Evolutionary conservation across 2,113 vertebrate genomes (phyloP).

Genomic region (Chloropsis hardwickii): DNA sequence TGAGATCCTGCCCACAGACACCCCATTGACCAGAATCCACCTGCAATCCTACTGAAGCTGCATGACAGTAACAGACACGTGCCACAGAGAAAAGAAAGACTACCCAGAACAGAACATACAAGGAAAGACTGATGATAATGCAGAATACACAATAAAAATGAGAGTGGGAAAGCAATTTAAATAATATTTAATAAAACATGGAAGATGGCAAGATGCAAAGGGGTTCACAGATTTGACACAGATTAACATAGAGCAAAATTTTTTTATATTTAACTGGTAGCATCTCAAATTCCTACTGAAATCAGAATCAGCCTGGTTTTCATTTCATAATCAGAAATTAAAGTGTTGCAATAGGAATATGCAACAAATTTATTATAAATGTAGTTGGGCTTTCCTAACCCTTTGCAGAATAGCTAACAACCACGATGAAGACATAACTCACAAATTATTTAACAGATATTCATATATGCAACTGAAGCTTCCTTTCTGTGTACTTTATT

Average conservation of each 20-base stretch:
- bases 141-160: neutral
- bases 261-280: neutral
- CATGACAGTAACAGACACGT: fast-evolving
- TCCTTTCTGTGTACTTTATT: neutral
- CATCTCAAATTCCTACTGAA: neutral
- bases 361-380: neutral
- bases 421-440: neutral
- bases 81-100: neutral
- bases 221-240: neutral
- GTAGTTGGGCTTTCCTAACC: neutral
- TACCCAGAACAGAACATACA: neutral
- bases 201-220: neutral
- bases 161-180: neutral
- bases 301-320: neutral
- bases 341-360: neutral
- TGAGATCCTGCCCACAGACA: neutral
- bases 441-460: neutral
- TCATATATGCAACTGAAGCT: neutral
- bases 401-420: neutral
- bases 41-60: neutral
- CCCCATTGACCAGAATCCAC: neutral
- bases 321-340: neutral
- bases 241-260: neutral
- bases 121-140: neutral
- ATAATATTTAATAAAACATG: neutral